Percentiles rank a stretch among this genome's conserved stretches.
Conservation (phyloP, 1,140 invertebrate species). For the Solenopsis fugax region DNA sequence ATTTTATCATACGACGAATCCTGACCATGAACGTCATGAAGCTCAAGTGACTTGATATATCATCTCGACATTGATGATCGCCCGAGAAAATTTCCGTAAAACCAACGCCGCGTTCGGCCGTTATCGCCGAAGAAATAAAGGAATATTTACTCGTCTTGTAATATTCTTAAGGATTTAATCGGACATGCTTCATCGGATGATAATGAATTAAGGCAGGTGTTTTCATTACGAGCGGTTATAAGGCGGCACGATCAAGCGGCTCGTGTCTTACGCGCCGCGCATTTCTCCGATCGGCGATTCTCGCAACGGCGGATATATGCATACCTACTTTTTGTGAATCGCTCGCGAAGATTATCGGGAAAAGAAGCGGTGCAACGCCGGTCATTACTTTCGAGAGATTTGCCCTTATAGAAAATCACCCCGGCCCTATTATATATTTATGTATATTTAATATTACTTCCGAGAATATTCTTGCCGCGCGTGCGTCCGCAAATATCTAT, state of each 20-base stretch:
- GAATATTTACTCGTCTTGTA: background rate
- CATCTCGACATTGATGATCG: background rate
- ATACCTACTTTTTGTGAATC: conserved; percentile 14
- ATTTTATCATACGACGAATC: background rate
- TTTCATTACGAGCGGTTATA: conserved; percentile 9
- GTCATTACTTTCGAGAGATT: conserved; percentile 30
- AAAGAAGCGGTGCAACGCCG: background rate
- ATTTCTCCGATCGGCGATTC: background rate
- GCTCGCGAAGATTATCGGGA: background rate
- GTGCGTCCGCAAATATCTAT: conserved; percentile 51
- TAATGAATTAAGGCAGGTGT: conserved; percentile 16
- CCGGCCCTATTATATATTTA: background rate
- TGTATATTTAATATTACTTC: background rate
- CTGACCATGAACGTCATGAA: background rate
- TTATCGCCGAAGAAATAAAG: background rate
- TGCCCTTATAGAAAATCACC: background rate
- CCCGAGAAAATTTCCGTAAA: background rate
- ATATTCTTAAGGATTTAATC: conserved; percentile 39
- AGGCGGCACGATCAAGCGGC: background rate
- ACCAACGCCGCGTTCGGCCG: background rate
- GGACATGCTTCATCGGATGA: conserved; percentile 19
- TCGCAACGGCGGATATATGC: background rate
- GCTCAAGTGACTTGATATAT: background rate
- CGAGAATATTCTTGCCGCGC: background rate
- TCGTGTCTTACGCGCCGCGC: background rate